Base-by-base conservation (phyloP, 2,113 vertebrate genomes). In the Pollachius pollachius region DNA sequence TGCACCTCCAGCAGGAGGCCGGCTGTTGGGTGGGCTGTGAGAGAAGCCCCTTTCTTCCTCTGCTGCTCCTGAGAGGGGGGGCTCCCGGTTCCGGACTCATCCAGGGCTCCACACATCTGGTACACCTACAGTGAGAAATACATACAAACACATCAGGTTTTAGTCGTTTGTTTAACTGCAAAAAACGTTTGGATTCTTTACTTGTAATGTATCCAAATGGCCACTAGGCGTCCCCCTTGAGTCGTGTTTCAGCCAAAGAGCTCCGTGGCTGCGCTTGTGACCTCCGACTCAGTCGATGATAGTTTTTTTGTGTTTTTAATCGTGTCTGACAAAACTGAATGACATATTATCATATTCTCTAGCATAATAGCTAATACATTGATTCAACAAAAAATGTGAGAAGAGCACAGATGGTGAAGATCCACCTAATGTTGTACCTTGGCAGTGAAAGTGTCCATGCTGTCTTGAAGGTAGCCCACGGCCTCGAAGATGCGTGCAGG, bases 71-170 rank as follows among this genome's bases (percentile, higher is more conserved):
- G 92, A 0, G 78, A 54, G 2, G 72, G 70, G 0, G 94, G 79
- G 66, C 90, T 80, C 83, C 91, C 92, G 13, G 92, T 90, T 56
- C 84, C 94, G 6, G 75, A 48, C 80, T 93, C 90, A 80, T 91
- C 93, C 74, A 93, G 95, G 79, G 83, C 90, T 75, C 95, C 95
- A 67, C 96, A 98, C 1, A 89, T 93, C 84, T 96, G 95, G 75
- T 95, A 94, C 74, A 96, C 93, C 96, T 97, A 74, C 27, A 76
- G 17, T 25, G 65, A 27, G n/a, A n/a, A 23, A 30, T 19, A 68
- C 37, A 65, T 57, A 67, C 62, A 70, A 13, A 21, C 37, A 63
- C 18, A 52, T 18, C 67, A 18, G 48, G 15, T 54, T 15, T 13
- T 17, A 23, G 57, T 18, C 4, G 17, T 9, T 6, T 17, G 17